Evolutionary conservation across 2,888 invertebrate genomes (phyloP).

Genomic region (Portevinia maculata): DNA sequence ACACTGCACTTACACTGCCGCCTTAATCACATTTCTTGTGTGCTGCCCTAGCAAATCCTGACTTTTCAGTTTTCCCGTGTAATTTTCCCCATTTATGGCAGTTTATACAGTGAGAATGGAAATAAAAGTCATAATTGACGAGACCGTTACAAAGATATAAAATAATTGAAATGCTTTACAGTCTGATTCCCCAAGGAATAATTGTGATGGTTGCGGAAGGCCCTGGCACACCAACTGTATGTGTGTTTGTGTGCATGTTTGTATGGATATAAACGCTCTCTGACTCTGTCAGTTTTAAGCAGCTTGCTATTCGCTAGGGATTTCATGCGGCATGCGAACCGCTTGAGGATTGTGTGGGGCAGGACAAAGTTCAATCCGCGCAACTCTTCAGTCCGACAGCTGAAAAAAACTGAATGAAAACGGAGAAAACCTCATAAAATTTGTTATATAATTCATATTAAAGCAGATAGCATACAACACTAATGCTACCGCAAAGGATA

Average conservation of each 20-base stretch:
- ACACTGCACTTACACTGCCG: slow-evolving; percentile 49
- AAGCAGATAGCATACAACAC: slow-evolving; percentile 66
- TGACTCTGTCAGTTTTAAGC: slow-evolving; percentile 33
- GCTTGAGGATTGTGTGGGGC: slow-evolving; percentile 62
- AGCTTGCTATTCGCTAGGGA: slow-evolving; percentile 57
- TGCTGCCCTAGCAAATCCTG: slow-evolving; percentile 43
- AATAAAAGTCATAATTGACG: slow-evolving; percentile 74
- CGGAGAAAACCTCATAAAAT: slow-evolving; percentile 64
- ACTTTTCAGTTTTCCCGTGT: slow-evolving; percentile 49
- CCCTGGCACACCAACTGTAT: background rate
- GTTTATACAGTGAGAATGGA: slow-evolving; percentile 57
- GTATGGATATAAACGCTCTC: slow-evolving; percentile 34
- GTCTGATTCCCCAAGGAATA: slow-evolving; percentile 69
- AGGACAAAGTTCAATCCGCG: slow-evolving; percentile 64
- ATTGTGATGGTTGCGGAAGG: slow-evolving; percentile 38
- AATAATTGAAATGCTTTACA: slow-evolving; percentile 74
- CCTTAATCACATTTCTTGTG: slow-evolving; percentile 60
- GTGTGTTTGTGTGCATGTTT: background rate
- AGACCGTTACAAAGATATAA: slow-evolving; percentile 74
- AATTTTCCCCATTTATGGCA: slow-evolving; percentile 67
- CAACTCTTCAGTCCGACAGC: background rate
- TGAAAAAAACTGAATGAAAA: slow-evolving; percentile 43
- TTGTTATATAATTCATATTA: slow-evolving; percentile 70
- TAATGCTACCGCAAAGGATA: slow-evolving; percentile 71
- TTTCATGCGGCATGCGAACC: slow-evolving; percentile 71